phyloP scores from a whole-genome alignment of 1,140 invertebrate species.

The Diachasmimorpha longicaudata region DNA sequence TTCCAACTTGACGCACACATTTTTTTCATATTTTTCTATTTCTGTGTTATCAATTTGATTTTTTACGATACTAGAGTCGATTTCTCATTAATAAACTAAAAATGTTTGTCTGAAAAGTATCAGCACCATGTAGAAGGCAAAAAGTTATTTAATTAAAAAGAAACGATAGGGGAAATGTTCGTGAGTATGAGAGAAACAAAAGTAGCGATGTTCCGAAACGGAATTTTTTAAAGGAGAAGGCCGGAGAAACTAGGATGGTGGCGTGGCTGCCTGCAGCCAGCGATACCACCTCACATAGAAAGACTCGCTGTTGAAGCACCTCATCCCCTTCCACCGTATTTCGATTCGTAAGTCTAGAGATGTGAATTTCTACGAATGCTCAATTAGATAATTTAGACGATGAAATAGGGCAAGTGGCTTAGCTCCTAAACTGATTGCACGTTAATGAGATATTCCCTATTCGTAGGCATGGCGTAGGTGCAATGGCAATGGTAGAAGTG shows the following conservation, averaged over 20 bases:
- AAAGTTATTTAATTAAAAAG: not conserved
- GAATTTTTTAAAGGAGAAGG: constrained; percentile 58
- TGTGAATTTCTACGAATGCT: not conserved
- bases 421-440: not conserved
- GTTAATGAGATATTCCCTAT: not conserved
- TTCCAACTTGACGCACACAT: not conserved
- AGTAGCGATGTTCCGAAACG: constrained; percentile 27
- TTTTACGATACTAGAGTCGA: not conserved
- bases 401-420: not conserved
- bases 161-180: not conserved
- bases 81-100: not conserved
- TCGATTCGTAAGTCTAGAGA: constrained; percentile 55
- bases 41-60: not conserved
- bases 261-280: constrained; percentile 54
- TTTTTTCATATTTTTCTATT: not conserved
- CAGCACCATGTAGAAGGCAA: not conserved
- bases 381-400: not conserved
- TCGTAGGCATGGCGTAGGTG: not conserved
- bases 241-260: constrained; percentile 53
- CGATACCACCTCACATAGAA: constrained; percentile 45
- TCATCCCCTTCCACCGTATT: constrained; percentile 57
- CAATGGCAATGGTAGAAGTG: not conserved
- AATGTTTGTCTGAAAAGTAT: no score
- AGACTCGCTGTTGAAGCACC: constrained; percentile 51
- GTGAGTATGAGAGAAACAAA: constrained; percentile 11